Conservation (phyloP, 2,888 invertebrate species). For the Drosophila cyrtoloma region DNA sequence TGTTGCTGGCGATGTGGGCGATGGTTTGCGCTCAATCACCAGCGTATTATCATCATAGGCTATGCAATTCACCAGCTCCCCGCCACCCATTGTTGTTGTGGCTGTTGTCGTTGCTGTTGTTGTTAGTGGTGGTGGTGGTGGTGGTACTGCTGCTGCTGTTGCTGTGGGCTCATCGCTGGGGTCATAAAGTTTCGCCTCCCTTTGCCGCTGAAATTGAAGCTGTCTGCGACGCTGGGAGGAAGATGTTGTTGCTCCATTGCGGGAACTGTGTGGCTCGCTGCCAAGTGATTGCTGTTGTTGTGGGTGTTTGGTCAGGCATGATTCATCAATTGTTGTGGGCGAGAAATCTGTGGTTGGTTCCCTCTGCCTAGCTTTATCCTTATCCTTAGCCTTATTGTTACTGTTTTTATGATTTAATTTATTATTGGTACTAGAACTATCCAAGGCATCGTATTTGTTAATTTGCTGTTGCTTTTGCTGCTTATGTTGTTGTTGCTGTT, state of each 20-base stretch:
- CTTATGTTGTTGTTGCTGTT: conserved; percentile 45
- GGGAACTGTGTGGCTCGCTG: conserved; percentile 43
- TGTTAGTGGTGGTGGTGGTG: not conserved
- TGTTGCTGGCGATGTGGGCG: conserved; percentile 68
- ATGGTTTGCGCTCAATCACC: conserved; percentile 68
- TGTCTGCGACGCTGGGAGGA: conserved; percentile 68
- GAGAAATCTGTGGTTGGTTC: conserved; percentile 55
- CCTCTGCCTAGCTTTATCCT: conserved; percentile 38
- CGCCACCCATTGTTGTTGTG: conserved; percentile 54
- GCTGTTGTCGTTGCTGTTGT: conserved; percentile 14
- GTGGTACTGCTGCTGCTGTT: conserved; percentile 1
- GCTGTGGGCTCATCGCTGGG: conserved; percentile 50
- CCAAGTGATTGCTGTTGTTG: conserved; percentile 18
- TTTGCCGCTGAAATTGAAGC: conserved; percentile 68
- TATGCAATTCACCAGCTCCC: conserved; percentile 71
- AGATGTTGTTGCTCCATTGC: conserved; percentile 51
- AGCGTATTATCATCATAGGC: conserved; percentile 73
- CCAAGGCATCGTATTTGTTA: conserved; percentile 71
- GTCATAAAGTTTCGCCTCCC: conserved; percentile 71
- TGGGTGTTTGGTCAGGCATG: conserved; percentile 53
- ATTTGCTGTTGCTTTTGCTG: conserved; percentile 54
- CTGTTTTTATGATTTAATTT: conserved; percentile 73
- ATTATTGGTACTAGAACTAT: conserved; percentile 69
- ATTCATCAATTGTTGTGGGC: conserved; percentile 61
- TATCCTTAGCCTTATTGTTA: conserved; percentile 62